Conservation (phyloP, 1,140 invertebrate species). For the Akabosia matsudoensis region DNA sequence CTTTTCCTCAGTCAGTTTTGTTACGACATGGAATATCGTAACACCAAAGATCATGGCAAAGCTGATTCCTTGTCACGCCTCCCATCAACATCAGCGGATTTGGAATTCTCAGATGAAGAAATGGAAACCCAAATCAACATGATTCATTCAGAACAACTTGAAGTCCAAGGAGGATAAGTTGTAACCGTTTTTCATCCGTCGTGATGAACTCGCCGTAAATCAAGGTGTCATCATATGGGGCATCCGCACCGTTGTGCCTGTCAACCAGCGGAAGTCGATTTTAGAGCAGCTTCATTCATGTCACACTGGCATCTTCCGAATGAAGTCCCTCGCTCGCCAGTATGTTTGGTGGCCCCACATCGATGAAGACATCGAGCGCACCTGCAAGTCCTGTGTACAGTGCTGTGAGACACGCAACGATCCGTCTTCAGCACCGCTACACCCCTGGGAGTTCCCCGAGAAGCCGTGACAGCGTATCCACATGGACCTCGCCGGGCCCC, state of each 20-base stretch:
- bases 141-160: too few species aligned
- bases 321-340: slow-evolving; percentile 54
- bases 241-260: slow-evolving; percentile 51
- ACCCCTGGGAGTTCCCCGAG: slow-evolving; percentile 50
- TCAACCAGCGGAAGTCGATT: slow-evolving; percentile 41
- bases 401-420: slow-evolving; percentile 40
- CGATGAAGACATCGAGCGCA: slow-evolving; percentile 48
- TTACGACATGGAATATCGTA: slow-evolving; percentile 50
- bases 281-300: slow-evolving; percentile 50
- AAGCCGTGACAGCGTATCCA: slow-evolving; percentile 54
- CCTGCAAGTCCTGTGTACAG: slow-evolving; percentile 42
- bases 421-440: slow-evolving; percentile 43
- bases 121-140: neutral
- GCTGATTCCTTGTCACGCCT: slow-evolving; percentile 49
- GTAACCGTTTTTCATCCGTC: neutral
- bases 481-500: slow-evolving; percentile 53
- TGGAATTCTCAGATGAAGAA: slow-evolving; percentile 1
- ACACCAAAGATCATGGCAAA: slow-evolving; percentile 41
- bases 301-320: slow-evolving; percentile 53
- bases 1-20: slow-evolving; percentile 49
- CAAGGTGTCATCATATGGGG: slow-evolving; percentile 48
- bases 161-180: neutral
- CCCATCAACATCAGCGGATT: neutral
- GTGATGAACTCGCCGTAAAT: too few species aligned
- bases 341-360: too few species aligned